These are phyloP conservation scores for Antidorcas marsupialis DNA, from an alignment of 2,113 vertebrate species.

Conservation along the genomic window DNA sequence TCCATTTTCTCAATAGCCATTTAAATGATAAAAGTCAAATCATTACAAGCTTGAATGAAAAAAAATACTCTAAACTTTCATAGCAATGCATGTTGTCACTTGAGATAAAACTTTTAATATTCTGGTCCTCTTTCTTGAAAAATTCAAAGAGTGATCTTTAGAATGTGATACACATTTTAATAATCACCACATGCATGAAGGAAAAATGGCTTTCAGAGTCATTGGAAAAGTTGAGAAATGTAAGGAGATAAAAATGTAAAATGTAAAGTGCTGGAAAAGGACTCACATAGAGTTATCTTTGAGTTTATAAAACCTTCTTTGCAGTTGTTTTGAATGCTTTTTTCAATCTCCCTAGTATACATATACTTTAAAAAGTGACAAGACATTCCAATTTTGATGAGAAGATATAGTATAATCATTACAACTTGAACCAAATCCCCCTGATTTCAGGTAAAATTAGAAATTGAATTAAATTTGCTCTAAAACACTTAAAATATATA, in stretches of 20 bases:
- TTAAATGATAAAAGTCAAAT: slow-evolving; percentile 53
- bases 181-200: neutral
- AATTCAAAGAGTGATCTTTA: neutral
- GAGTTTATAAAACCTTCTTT: neutral
- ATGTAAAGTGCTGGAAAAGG: neutral
- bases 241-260: neutral
- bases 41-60: slow-evolving; percentile 53
- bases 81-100: neutral
- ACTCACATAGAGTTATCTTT: neutral
- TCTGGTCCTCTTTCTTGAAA: neutral
- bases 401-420: neutral
- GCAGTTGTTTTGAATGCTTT: neutral
- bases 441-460: neutral
- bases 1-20: slow-evolving; percentile 47
- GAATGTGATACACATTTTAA: neutral
- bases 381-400: neutral
- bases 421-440: neutral
- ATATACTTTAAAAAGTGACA: neutral
- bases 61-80: slow-evolving; percentile 8
- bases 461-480: neutral
- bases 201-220: neutral
- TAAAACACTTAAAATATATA: neutral
- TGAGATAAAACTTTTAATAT: slow-evolving; percentile 27
- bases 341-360: neutral
- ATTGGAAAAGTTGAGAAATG: neutral